Base-by-base conservation (phyloP, 2,797 vertebrate species). In the Pipistrellus pipistrellus region DNA sequence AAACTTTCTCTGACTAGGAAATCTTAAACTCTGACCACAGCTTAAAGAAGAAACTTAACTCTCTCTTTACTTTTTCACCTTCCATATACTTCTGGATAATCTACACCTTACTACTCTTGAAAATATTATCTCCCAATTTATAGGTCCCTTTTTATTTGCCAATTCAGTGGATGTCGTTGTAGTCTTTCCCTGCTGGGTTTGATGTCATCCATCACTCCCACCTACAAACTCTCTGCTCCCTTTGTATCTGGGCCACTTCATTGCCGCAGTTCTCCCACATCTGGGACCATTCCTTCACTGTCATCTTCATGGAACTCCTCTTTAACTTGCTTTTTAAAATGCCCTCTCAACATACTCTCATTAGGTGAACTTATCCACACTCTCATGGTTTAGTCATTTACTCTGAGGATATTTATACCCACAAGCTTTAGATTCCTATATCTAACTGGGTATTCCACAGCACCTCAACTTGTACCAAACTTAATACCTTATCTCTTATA, bases 321-420 rank as follows among this genome's bases (percentile, higher is more conserved):
- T 89, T 75, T 71, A 25, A 44, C 48, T 41, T 81, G 41, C 18
- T 35, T 73, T 62, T 44, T 53, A 73, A 93, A 94, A 80, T 73
- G 57, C 38, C 62, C 51, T 48, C 48, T 68, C 7, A 20, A 68
- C 21, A 69, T 9, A n/a, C 32, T 83, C 27, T 90, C 41, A 59
- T 51, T 80, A 66, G 38, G 18, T 62, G 55, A 83, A 84, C 25
- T 78, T 51, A 51, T n/a, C n/a, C 10, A 20, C 8, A 35, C 25
- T 57, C 44, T 75, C 18, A 5, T 21, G 27, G 25, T 88, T 62
- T 80, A 15, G 14, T n/a, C 55, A 91, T 27, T 11, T 64, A n/a
- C 44, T 66, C 44, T 88, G 30, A 27, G 12, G 21, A 85, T 21
- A 81, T 62, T 85, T 85, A 59, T 13, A 44, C 2, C 0, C 59